Base-by-base conservation (phyloP, 2,888 invertebrate species). In the Cinara cedri region DNA sequence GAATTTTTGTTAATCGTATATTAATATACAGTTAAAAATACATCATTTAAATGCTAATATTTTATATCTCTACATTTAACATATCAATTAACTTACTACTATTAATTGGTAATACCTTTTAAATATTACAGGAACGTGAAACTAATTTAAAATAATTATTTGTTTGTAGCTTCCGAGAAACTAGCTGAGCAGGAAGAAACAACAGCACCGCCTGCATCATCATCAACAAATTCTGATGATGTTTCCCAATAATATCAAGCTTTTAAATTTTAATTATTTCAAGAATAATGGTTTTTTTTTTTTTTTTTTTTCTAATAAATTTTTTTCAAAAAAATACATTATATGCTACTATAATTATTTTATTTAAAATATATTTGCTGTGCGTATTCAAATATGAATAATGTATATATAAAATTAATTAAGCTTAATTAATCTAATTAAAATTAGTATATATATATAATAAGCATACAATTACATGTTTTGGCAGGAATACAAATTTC, bases 121-220 rank as follows among this genome's bases (percentile, higher is more conserved):
- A 3, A 34, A 34, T 34, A 34, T 34, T 34, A 6, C 6, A 6
- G 34, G 34, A n/a, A n/a, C 34, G 3, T 34, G 34, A 34, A 34
- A 34, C 34, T 34, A 4, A 34, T 34, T 34, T 34, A 6, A 34
- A 34, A 26, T 16, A 60, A 3, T n/a, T n/a, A n/a, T 60, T 9
- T 75, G 42, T 75, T 14, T 19, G n/a, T 54, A 75, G 74, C 4
- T 65, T 21, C 42, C 0, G 74, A 75, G 9, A 75, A 75, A 75
- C 54, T 42, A n/a, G 44, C 9, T 42, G 74, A 75, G 24, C 54
- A 24, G 54, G 74, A 75, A 54, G 63, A 75, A 54, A 55, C 34
- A 70, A 42, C 19, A 21, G 21, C 24, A 16, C 8, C 51, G 8
- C 42, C 74, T 8, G 11, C 42, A 21, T 6, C 62, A 21, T 63